Base-by-base conservation (phyloP, 2,797 vertebrate genomes). In the Aulostomus chinensis region DNA sequence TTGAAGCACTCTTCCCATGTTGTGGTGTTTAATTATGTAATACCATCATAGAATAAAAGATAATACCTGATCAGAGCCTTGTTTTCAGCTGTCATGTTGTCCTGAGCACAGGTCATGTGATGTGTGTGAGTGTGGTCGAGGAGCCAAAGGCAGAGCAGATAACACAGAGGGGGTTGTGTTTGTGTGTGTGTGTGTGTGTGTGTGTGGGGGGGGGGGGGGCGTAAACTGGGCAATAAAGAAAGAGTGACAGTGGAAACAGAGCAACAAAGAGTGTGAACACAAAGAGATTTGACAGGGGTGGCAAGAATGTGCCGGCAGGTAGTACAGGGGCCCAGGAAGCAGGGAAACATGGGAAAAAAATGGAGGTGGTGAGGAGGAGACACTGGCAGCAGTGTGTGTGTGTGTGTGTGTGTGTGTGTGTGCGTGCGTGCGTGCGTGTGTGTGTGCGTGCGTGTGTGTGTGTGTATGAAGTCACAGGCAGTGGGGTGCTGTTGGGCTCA, bases 291-390 rank as follows among this genome's bases (percentile, higher is more conserved):
- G 60, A 80, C 65, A 59, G 43, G 63, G 56, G 58, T 5, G 39
- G 60, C 52, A 77, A 73, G 83, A 86, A 88, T 88, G 85, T 73
- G 78, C 74, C 67, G 49, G 68, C 79, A 84, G 78, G 82, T 83
- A 83, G 57, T 11, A 18, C 35, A 50, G 85, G 70, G 85, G 80
- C 86, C 80, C 83, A 81, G 78, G 70, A 86, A 86, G 78, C 65
- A 67, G 30, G 18, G 41, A 73, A 57, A 78, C 70, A 79, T 70
- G 73, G 68, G 68, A 80, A 85, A 73, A 83, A 70, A 71, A n/a
- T n/a, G n/a, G n/a, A n/a, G n/a, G n/a, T n/a, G n/a, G 34, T 26
- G 52, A 59, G 37, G 16, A 21, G 48, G 17, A 55, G 64, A 79
- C 70, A 86, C 81, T 68, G 41, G 70, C 13, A 5, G 31, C 2